Evolutionary conservation across 2,113 vertebrate genomes (phyloP).

Genomic region (Aegithalos caudatus): DNA sequence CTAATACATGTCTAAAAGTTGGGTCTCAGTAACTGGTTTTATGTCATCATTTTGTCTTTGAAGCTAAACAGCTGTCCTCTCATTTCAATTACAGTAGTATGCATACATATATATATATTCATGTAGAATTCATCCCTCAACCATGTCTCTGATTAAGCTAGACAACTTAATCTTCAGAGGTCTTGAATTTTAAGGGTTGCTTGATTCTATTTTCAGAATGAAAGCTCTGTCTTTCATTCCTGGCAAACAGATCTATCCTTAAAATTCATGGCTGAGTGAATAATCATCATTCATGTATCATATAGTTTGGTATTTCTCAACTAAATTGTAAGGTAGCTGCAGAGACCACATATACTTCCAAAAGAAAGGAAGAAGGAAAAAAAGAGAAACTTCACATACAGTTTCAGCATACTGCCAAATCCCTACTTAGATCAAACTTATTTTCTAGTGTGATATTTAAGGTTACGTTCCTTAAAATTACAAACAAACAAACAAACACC

Average conservation of each 20-base stretch:
- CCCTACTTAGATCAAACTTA: neutral
- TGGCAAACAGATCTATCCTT: neutral
- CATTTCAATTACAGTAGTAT: neutral
- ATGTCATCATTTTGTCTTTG: neutral
- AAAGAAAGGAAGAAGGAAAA: neutral
- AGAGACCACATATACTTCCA: neutral
- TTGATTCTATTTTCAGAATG: slow-evolving; percentile 17
- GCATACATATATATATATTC: neutral
- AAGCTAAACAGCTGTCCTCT: neutral
- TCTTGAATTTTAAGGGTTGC: neutral
- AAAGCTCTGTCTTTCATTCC: neutral
- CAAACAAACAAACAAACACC: neutral
- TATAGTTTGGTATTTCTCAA: neutral
- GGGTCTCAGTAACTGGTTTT: neutral
- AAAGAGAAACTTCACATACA: neutral
- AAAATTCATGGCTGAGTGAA: neutral
- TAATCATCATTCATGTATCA: neutral
- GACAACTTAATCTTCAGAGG: neutral
- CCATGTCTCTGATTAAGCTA: neutral
- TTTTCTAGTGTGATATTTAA: neutral
- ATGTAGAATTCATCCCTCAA: neutral
- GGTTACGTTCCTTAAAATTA: neutral
- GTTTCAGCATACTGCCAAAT: neutral
- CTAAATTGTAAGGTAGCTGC: neutral
- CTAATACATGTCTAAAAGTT: neutral